Base-by-base conservation (phyloP, 2,888 invertebrate genomes). In the Dryadula phaetusa region DNA sequence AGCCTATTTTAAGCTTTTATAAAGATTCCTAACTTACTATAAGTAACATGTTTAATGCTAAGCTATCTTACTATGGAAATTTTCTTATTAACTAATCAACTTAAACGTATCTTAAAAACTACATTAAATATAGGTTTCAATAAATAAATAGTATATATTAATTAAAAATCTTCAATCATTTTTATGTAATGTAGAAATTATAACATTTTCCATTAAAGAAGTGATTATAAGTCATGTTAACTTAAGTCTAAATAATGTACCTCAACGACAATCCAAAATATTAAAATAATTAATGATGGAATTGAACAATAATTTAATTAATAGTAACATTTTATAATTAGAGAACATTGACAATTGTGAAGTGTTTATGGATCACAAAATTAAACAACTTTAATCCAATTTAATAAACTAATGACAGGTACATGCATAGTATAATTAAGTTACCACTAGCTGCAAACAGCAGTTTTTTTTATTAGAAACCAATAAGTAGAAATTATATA, bases 131-230 rank as follows among this genome's bases (percentile, higher is more conserved):
- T 82, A 79, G 79, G 79, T 81, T 82, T 87, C 80, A 92, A 92
- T 92, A 90, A 92, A 92, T 92, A 92, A 91, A 89, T 91, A 88
- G 85, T 83, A 90, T 90, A 90, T 90, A 90, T 90, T 91, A 91
- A 82, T 84, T 81, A 83, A 80, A 81, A 80, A 75, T 78, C 81
- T 76, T 82, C 74, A 74, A 75, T 74, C 79, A 62, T 46, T 64
- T 70, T 69, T 69, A 62, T 69, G 67, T 65, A 68, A 40, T 67
- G 63, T 60, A 67, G 32, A 62, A 37, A 70, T 67, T 42, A 65
- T 64, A 61, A 64, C 64, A 56, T 64, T 28, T 60, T 67, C 62
- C 65, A 62, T 67, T 42, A 10, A 32, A 49, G 52, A 65, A 64
- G 18, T 37, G n/a, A 18, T 28, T 52, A 28, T 16, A 49, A 40